Base-by-base conservation (phyloP, 2,797 vertebrate genomes). In the Triplophysa yarkandensis region DNA sequence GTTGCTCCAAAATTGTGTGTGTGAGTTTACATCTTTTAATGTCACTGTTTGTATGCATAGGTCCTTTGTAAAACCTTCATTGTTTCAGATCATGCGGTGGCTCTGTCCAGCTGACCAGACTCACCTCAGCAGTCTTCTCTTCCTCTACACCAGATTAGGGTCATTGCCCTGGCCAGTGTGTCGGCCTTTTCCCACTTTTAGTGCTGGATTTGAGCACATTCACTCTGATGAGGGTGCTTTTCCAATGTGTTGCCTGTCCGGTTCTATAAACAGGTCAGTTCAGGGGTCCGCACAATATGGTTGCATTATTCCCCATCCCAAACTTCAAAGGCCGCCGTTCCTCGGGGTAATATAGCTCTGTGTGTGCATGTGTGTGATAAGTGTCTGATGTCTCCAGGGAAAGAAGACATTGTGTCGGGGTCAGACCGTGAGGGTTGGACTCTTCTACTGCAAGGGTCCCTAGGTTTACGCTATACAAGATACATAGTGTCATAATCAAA, bases 221-320 rank as follows among this genome's bases (percentile, higher is more conserved):
- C 84, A 85, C 86, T 88, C 83, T 85, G 87, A 91, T 88, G 87
- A 90, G 85, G 81, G 76, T 74, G 83, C 80, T 86, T 84, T 84
- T 83, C 86, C 84, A 87, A 86, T 83, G 43, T 71, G 71, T 78
- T 83, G 55, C 61, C 80, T 70, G 79, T 74, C 81, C 86, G 88
- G 88, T 85, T 87, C 87, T 77, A 34, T 89, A 88, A 88, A 87
- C 88, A 87, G 90, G 89, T 91, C 88, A 91, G 82, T 14, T 32
- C 57, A 67, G 78, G 79, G 87, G 88, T 87, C 87, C 75, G 76
- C 78, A 86, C 87, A 84, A 88, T 86, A 73, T 83, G 71, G 68
- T 77, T 50, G 55, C 77, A 83, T 77, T 74, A 52, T 80, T 77
- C 80, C 81, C 77, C 76, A 72, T 86, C 81, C 50, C 79, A 86